Base-by-base conservation (phyloP, 2,888 invertebrate genomes). In the Steinernema carpocapsae region DNA sequence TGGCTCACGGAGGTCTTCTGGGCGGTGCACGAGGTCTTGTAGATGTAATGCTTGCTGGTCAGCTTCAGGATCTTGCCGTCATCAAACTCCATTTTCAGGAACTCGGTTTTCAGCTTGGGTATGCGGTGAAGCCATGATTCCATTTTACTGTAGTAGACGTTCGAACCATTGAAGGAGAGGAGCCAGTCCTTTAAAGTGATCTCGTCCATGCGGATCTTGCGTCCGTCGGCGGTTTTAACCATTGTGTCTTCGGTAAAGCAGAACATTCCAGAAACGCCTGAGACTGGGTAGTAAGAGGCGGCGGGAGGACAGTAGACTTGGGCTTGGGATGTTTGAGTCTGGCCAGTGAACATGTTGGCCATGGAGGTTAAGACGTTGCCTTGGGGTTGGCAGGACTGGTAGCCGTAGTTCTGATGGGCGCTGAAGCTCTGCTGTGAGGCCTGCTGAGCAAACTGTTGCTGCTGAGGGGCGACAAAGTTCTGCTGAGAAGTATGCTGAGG, bases 21-120 rank as follows among this genome's bases (percentile, higher is more conserved):
- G 37, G 37, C 37, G 4, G 59, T 56, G 51, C 80, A 80, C 19
- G 59, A 26, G 10, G 79, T 77, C 73, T 81, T 82, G 75, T 82
- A 86, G 45, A 86, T 83, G 77, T 77, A 83, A 64, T 86, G 86
- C 56, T 82, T 79, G 7, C 75, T 78, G 24, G 86, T 87, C 2
- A 86, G 51, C 71, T 86, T 84, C 22, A 87, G 76, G 3, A 26
- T 72, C n/a, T 74, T 79, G 51, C 85, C 85, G 74, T 83, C 82
- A 19, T 78, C 79, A 26, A 80, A 48, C 45, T 80, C 73, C 37
- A 82, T 73, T 14, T 71, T 46, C 46, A 73, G 70, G 75, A 82
- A 82, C 37, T 82, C 77, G 37, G 85, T 83, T 42, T 71, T 72
- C 72, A 78, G 75, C 1, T 79, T 56, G 7, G 83, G 82, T 45